Percentiles rank a stretch among this genome's conserved stretches.
Conservation (phyloP, 2,888 invertebrate species). For the Syrista parreyssii region DNA sequence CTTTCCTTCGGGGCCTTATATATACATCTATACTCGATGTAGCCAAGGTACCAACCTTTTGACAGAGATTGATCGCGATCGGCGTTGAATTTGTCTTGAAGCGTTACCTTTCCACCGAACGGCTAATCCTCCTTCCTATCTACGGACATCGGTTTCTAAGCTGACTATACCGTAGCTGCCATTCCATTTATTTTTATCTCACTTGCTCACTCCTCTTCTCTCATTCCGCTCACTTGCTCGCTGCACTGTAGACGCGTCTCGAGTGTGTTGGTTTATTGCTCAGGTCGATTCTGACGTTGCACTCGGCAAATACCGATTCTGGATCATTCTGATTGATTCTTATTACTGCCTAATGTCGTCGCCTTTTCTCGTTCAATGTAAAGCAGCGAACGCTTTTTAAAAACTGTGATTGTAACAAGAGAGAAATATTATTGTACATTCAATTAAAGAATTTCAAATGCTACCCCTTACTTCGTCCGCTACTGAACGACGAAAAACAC, state of each 20-base stretch:
- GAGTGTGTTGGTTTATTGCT: not conserved
- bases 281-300: not conserved
- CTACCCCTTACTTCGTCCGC: not conserved
- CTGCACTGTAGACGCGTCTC: not conserved
- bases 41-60: not conserved
- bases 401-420: not conserved
- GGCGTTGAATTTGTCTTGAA: conserved; percentile 4
- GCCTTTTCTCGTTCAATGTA: not conserved
- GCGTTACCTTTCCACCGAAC: not conserved
- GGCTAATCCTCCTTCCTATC: not conserved
- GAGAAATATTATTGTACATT: too few species aligned
- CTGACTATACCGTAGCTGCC: not conserved
- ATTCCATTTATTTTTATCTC: not conserved
- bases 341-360: not conserved
- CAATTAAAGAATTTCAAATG: not conserved
- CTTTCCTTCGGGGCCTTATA: not conserved
- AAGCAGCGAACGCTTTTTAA: not conserved
- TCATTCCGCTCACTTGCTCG: not conserved
- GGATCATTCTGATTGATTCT: not conserved
- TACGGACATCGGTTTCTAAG: not conserved
- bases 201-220: not conserved
- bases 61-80: conserved; percentile 9
- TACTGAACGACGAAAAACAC: not conserved
- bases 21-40: not conserved
- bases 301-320: not conserved